These are phyloP conservation scores for Tapirus indicus DNA, from an alignment of 2,797 vertebrate genomes.

Conservation along the genomic window DNA sequence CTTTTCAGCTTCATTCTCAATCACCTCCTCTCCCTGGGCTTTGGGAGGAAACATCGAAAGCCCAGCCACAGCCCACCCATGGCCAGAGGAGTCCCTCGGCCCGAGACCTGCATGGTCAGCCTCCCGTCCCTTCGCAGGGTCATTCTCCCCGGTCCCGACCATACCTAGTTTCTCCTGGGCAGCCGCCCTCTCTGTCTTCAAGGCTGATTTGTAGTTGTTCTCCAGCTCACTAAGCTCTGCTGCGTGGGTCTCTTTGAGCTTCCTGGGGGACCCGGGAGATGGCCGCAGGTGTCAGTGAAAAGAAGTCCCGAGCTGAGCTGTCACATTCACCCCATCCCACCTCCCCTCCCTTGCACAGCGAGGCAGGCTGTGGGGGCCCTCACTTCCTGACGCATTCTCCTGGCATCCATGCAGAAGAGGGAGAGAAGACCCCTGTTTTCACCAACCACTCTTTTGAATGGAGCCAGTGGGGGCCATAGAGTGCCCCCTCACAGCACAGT, in stretches of 20 bases:
- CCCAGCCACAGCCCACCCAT: no score
- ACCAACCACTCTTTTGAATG: background rate
- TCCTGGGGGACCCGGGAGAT: conserved; percentile 69
- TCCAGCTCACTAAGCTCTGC: conserved; percentile 75
- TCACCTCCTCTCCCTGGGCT: background rate
- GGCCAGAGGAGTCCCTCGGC: background rate
- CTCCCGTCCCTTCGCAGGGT: background rate
- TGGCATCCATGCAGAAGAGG: background rate
- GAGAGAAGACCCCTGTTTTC: background rate
- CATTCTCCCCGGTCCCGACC: background rate
- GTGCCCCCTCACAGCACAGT: background rate
- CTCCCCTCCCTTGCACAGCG: background rate
- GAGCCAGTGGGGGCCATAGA: background rate
- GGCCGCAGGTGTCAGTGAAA: background rate
- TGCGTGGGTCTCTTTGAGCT: conserved; percentile 65
- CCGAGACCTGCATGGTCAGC: background rate
- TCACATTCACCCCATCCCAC: background rate
- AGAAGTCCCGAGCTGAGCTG: no score
- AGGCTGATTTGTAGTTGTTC: conserved; percentile 68
- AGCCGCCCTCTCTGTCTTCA: conserved; percentile 79
- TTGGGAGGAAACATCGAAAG: background rate
- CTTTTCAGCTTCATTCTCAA: background rate
- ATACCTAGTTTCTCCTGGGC: conserved; percentile 84
- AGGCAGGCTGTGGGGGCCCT: background rate
- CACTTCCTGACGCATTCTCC: background rate